phyloP scores from a whole-genome alignment of 2,113 vertebrate genomes.

The Pollachius pollachius region DNA sequence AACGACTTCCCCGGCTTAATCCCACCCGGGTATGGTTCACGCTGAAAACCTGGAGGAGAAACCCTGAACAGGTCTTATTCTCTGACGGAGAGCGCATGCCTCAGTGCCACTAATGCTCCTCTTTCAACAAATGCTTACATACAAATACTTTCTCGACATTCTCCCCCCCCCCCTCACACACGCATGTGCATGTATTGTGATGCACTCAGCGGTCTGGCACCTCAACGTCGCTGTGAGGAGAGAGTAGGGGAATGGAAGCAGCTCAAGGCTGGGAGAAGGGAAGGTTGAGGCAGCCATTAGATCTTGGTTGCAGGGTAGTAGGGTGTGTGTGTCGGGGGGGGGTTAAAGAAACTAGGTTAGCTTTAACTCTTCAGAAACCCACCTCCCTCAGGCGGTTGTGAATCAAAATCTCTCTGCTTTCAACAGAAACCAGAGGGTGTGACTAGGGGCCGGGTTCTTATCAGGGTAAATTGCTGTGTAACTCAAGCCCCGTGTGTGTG shows the following conservation, averaged over 20 bases:
- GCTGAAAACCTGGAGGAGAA: slow-evolving; percentile 19
- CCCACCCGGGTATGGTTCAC: no score
- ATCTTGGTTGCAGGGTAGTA: neutral
- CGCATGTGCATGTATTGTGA: no score
- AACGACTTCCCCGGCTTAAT: no score
- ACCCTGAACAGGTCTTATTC: slow-evolving; percentile 29
- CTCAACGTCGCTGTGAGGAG: neutral
- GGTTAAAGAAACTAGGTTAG: neutral
- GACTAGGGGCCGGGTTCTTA: slow-evolving; percentile 23
- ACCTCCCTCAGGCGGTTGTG: neutral
- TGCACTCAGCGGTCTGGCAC: neutral
- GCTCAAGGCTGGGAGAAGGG: slow-evolving; percentile 6
- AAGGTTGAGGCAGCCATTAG: neutral
- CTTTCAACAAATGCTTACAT: neutral
- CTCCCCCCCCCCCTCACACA: neutral
- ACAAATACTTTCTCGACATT: no score
- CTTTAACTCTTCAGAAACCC: neutral
- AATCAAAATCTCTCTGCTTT: slow-evolving; percentile 4
- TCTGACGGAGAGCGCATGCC: no score
- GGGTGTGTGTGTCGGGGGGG: slow-evolving; percentile 5
- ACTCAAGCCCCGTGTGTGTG: slow-evolving; percentile 37
- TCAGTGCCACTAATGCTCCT: no score
- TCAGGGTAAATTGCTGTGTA: slow-evolving; percentile 39
- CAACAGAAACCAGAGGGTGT: slow-evolving; percentile 4
- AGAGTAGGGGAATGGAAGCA: slow-evolving; percentile 5